Base-by-base conservation (phyloP, 2,888 invertebrate genomes). In the Leucoma salicis region DNA sequence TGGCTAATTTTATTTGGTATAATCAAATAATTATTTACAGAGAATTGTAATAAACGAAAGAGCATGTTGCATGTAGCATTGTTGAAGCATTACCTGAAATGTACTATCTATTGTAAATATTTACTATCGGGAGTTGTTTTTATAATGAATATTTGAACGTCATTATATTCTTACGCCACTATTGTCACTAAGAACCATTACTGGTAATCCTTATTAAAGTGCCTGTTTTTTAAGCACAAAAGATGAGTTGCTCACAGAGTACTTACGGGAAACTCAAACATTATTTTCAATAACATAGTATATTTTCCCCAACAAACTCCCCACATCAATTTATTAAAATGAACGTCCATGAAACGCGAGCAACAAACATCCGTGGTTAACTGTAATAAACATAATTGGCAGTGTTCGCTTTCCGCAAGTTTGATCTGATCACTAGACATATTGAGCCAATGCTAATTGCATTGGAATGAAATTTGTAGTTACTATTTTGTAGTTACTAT, bases 331-430 rank as follows among this genome's bases (percentile, higher is more conserved):
- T 46, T 48, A 58, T 46, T 47, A 61, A 57, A 41, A 56, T 37
- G 35, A 43, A 39, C 46, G 36, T 43, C 34, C 40, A 34, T 63
- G 57, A 66, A 62, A 66, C 35, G 50, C 46, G 53, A 42, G 46
- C 43, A 47, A 41, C 59, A 58, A 45, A 46, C 50, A 51, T 32
- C 49, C 31, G 62, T 42, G 70, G 70, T 67, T 55, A 63, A 56
- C 44, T 70, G 64, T 67, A 73, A 70, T 68, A 66, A 62, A 63
- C 64, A 72, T 72, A 72, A 75, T 73, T 70, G 65, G 58, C 55
- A 50, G 63, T 63, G 60, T 65, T 66, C 64, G 56, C 49, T 67
- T 65, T 50, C 63, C 58, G 47, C 46, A 47, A n/a, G 47, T 54
- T 63, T 63, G 59, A 66, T 59, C 63, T 56, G 56, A 57, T 53